A percentile compares a stretch with the other conserved stretches of the same genome.
These are phyloP conservation scores for Charanyca ferruginea DNA, from an alignment of 2,888 invertebrate genomes.

Conservation along the genomic window DNA sequence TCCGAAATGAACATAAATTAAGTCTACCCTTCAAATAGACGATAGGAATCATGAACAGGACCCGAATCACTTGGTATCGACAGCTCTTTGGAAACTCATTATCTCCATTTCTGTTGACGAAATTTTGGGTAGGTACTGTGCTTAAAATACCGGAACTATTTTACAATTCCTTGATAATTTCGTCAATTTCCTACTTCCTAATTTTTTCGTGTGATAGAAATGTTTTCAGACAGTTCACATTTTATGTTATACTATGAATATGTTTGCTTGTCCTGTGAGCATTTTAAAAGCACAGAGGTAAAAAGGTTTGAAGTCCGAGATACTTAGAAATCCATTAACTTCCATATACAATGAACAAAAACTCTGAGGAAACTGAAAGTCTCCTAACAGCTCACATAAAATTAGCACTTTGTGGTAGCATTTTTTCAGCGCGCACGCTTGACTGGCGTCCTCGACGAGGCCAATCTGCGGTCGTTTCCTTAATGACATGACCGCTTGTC, in stretches of 20 bases:
- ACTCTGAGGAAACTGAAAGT: conserved; percentile 46
- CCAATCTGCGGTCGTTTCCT: conserved; percentile 76
- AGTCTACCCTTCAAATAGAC: conserved; percentile 29
- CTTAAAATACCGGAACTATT: conserved; percentile 32
- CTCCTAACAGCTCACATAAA: conserved; percentile 28
- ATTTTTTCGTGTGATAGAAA: conserved; percentile 13
- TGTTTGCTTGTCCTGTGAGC: neutral
- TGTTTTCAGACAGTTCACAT: neutral
- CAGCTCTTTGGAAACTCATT: conserved; percentile 24
- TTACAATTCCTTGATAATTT: conserved; percentile 29
- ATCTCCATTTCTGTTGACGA: conserved; percentile 15
- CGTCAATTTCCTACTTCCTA: conserved; percentile 38
- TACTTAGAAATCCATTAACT: conserved; percentile 45
- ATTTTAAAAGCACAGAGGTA: neutral
- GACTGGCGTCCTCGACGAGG: conserved; percentile 77
- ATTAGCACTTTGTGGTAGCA: conserved; percentile 44
- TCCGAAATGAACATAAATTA: conserved; percentile 44
- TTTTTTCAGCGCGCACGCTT: conserved; percentile 76
- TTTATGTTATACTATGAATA: neutral
- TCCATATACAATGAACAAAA: conserved; percentile 19
- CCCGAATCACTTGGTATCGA: conserved; percentile 44
- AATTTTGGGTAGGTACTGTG: conserved; percentile 6
- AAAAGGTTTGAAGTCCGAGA: conserved; percentile 9
- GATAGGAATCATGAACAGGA: conserved; percentile 26
- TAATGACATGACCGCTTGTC: conserved; percentile 70